These are phyloP conservation scores for Rhinichthys osculus DNA, from an alignment of 2,797 vertebrate genomes.

Conservation along the genomic window DNA sequence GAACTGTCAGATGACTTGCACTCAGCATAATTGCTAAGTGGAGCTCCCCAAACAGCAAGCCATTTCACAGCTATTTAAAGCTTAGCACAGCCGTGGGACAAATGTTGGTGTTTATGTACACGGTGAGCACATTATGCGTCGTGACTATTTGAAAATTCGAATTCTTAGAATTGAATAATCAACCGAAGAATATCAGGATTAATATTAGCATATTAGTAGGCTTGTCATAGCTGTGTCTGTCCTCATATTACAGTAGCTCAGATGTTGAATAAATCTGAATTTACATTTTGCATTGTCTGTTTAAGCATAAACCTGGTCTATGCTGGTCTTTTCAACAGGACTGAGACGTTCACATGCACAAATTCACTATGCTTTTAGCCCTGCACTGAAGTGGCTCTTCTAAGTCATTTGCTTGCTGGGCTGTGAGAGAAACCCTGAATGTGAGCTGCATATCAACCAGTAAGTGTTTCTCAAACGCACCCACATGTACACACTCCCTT, in stretches of 20 bases:
- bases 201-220: not conserved
- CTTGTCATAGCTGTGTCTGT: not conserved
- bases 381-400: conserved; percentile 52
- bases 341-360: conserved; percentile 12
- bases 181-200: not conserved
- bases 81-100: conserved; percentile 21
- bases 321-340: conserved; percentile 6
- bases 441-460: conserved; percentile 64
- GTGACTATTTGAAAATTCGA: conserved; percentile 5
- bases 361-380: conserved; percentile 39
- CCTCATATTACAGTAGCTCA: not conserved
- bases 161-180: not conserved
- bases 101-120: conserved; percentile 35
- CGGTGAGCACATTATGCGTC: not conserved
- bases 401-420: conserved; percentile 60
- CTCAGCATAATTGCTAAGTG: conserved; percentile 42
- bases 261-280: not conserved
- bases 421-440: conserved; percentile 57
- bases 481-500: conserved; percentile 40
- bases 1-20: conserved; percentile 42
- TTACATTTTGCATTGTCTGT: not conserved
- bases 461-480: conserved; percentile 42
- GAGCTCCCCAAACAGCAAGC: conserved; percentile 35
- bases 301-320: not conserved
- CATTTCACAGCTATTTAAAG: conserved; percentile 46